These are phyloP conservation scores for Andrena bicolor DNA, from an alignment of 2,888 invertebrate species.

Conservation along the genomic window DNA sequence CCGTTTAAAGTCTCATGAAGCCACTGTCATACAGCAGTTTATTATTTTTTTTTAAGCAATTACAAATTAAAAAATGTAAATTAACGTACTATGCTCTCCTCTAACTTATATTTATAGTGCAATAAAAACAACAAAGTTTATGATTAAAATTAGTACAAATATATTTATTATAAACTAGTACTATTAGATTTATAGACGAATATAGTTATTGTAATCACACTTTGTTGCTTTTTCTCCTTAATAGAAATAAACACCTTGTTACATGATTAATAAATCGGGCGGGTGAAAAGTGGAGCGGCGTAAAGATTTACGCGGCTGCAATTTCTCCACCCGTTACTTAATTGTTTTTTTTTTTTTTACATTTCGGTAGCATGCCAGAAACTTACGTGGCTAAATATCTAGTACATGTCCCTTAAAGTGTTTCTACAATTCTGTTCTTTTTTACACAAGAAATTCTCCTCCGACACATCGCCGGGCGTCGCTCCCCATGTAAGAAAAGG, in stretches of 20 bases:
- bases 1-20: conserved; percentile 55
- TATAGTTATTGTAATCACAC: conserved; percentile 76
- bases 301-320: conserved; percentile 59
- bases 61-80: conserved; percentile 73
- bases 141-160: conserved; percentile 80
- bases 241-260: conserved; percentile 73
- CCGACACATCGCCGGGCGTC: conserved; percentile 38
- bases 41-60: conserved; percentile 72
- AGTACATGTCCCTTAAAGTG: conserved; percentile 46
- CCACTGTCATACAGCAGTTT: conserved; percentile 72
- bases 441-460: conserved; percentile 56
- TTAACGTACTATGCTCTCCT: conserved; percentile 69
- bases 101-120: conserved; percentile 75
- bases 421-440: conserved; percentile 61
- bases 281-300: conserved; percentile 59
- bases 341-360: conserved; percentile 51
- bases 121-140: conserved; percentile 78
- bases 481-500: conserved; percentile 30
- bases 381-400: conserved; percentile 53
- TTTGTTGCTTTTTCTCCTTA: conserved; percentile 73
- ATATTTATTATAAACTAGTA: conserved; percentile 77
- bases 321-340: conserved; percentile 50
- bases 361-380: conserved; percentile 63
- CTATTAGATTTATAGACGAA: conserved; percentile 71
- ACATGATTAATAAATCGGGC: conserved; percentile 71